Percentiles rank a stretch among this genome's conserved stretches.
phyloP scores from a whole-genome alignment of 1,140 invertebrate species.

The Zaprionus gabonicus region DNA sequence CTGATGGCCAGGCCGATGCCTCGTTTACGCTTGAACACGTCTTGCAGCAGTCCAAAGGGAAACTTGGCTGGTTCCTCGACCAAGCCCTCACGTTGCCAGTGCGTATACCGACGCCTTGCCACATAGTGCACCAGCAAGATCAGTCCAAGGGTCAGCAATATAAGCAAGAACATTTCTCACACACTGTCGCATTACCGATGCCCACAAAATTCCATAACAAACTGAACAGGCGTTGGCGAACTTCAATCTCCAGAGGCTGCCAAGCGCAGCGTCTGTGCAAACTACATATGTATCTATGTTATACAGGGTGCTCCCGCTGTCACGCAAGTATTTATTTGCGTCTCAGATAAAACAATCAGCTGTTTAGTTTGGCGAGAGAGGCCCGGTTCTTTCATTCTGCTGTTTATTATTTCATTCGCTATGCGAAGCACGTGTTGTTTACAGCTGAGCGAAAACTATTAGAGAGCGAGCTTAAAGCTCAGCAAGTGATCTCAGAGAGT shows the following conservation, averaged over 20 bases:
- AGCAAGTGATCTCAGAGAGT: not conserved
- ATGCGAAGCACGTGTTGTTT: not conserved
- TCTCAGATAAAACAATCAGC: not conserved
- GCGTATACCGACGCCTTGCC: slow-evolving; percentile 44
- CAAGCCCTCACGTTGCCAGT: slow-evolving; percentile 68
- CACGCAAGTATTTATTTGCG: no score
- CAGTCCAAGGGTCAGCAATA: slow-evolving; percentile 21
- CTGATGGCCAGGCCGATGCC: slow-evolving; percentile 56
- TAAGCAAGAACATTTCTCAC: slow-evolving; percentile 42
- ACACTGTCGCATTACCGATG: not conserved
- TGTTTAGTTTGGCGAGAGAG: not conserved
- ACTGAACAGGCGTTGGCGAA: slow-evolving; percentile 6
- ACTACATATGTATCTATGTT: not conserved
- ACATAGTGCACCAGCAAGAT: slow-evolving; percentile 38
- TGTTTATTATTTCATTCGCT: not conserved
- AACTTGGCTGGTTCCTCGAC: slow-evolving; percentile 54
- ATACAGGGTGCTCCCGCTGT: not conserved
- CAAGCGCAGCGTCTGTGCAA: not conserved
- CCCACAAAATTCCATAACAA: not conserved
- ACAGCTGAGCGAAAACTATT: not conserved
- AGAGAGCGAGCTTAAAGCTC: not conserved
- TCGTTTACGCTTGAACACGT: slow-evolving; percentile 36
- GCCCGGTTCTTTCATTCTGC: not conserved
- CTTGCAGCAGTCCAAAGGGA: slow-evolving; percentile 63
- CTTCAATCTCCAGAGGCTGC: not conserved